Base-by-base conservation (phyloP, 2,113 vertebrate species). In the Cavia aperea region DNA sequence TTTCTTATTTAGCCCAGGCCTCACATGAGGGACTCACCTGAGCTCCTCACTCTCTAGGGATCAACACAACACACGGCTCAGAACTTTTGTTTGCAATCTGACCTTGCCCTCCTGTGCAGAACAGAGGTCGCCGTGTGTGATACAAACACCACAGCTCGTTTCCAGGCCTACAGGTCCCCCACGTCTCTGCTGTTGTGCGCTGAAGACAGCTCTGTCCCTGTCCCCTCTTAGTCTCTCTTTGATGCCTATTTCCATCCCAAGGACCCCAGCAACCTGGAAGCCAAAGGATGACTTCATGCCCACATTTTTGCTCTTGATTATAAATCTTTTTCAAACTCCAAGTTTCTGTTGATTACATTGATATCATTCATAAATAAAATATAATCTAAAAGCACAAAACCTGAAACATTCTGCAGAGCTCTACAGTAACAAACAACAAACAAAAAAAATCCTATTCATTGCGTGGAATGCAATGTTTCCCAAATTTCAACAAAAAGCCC, bases 321-420 rank as follows among this genome's bases (percentile, higher is more conserved):
- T 21, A 36, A 86, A 58, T 90, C 56, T 36, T 58, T 93, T 86
- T 90, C 65, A 70, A 93, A 90, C 56, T 86, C 75, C 49, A 79
- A 88, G 73, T 91, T 89, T 36, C 70, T 73, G 3, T 88, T 94
- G 91, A 85, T 82, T 93, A 73, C 63, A 87, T 94, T 82, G 77
- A 93, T 95, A 68, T 70, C 72, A 63, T 62, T 91, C 81, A 89
- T 91, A 92, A 89, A 91, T 86, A 85, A 95, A 94, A 95, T 65
- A 56, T 56, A 82, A 82, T 72, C 31, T 89, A 83, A 83, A 65
- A 81, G 26, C 51, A 60, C 72, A 54, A 91, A 78, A 85, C 26
- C 72, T 77, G 21, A 63, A 90, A 72, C 81, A 70, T 66, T 79
- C 68, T 68, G 60, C 81, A 56, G 91, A 81, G 77, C 56, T 81